Percentiles rank a stretch among this genome's conserved stretches.
These are phyloP conservation scores for Poeciliopsis presidionis DNA, from an alignment of 2,797 vertebrate genomes.

Conservation along the genomic window DNA sequence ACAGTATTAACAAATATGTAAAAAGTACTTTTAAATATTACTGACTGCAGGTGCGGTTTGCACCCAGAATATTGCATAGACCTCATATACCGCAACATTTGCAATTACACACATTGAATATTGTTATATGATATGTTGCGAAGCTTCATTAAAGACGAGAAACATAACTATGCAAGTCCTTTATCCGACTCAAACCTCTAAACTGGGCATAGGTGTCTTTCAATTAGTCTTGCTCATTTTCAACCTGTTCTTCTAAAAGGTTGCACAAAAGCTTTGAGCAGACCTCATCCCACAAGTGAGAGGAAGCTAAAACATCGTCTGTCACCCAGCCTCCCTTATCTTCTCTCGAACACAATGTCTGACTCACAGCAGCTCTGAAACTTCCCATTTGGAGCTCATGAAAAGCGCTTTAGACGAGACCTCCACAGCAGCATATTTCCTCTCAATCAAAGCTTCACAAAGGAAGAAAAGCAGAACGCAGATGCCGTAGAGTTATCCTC, in stretches of 20 bases:
- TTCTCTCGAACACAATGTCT: constrained; percentile 55
- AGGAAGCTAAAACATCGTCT: constrained; percentile 48
- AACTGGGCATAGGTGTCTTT: constrained; percentile 20
- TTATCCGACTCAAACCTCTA: not conserved
- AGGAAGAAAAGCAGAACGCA: constrained; percentile 60
- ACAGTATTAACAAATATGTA: no score
- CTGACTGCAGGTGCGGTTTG: not conserved
- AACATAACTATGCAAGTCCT: not conserved
- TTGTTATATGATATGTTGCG: not conserved
- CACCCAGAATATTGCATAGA: not conserved
- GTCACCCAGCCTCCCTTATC: constrained; percentile 69
- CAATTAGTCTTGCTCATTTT: constrained; percentile 29
- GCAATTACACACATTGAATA: not conserved
- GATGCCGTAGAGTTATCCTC: constrained; percentile 67
- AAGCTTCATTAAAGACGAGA: not conserved
- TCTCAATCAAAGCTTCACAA: constrained; percentile 74
- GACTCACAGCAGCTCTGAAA: constrained; percentile 50
- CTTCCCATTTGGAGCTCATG: constrained; percentile 53
- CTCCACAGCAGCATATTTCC: constrained; percentile 65
- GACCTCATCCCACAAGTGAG: constrained; percentile 44
- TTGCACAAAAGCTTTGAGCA: constrained; percentile 36
- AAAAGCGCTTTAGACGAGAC: constrained; percentile 63
- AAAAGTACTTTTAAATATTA: no score
- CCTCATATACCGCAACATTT: not conserved
- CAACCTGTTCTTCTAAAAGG: constrained; percentile 33